These are phyloP conservation scores for Prorops nasuta DNA, from an alignment of 1,140 invertebrate species.

Conservation along the genomic window DNA sequence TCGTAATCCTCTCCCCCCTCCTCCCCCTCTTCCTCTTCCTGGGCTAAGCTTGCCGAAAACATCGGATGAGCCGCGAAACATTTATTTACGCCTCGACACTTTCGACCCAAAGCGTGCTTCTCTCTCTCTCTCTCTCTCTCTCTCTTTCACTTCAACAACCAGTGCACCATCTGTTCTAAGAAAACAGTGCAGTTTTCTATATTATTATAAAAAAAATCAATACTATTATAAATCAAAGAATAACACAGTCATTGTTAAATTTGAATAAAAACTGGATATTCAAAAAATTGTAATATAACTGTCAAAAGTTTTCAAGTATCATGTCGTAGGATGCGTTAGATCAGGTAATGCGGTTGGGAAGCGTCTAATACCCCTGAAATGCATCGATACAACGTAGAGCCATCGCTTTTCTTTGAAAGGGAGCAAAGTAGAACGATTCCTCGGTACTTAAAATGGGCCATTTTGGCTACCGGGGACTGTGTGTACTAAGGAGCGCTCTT, in stretches of 20 bases:
- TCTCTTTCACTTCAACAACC: too few relatives aligned
- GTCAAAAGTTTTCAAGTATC: slow-evolving; percentile 14
- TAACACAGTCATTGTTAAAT: too few relatives aligned
- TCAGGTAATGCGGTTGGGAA: slow-evolving; percentile 15
- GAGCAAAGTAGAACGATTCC: slow-evolving; percentile 7
- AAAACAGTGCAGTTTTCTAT: too few relatives aligned
- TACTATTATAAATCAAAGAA: too few relatives aligned
- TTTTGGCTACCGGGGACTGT: slow-evolving; percentile 17
- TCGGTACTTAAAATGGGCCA: slow-evolving; percentile 22
- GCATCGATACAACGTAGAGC: slow-evolving; percentile 9
- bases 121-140: too few relatives aligned
- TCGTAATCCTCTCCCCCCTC: slow-evolving; percentile 18
- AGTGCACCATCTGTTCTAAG: too few relatives aligned
- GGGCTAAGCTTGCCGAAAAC: slow-evolving; percentile 24
- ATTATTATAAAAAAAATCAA: too few relatives aligned
- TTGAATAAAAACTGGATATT: too few relatives aligned
- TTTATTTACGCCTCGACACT: slow-evolving; percentile 32
- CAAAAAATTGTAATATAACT: too few relatives aligned
- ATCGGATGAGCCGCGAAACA: slow-evolving; percentile 23
- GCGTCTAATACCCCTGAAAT: slow-evolving; percentile 15
- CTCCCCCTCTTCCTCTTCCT: too few relatives aligned
- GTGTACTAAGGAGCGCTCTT: slow-evolving; percentile 29
- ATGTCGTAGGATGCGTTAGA: background rate
- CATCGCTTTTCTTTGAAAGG: slow-evolving; percentile 14
- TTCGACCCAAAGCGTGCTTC: too few relatives aligned